phyloP scores from a whole-genome alignment of 2,888 invertebrate species.

The Phengaris alcon region DNA sequence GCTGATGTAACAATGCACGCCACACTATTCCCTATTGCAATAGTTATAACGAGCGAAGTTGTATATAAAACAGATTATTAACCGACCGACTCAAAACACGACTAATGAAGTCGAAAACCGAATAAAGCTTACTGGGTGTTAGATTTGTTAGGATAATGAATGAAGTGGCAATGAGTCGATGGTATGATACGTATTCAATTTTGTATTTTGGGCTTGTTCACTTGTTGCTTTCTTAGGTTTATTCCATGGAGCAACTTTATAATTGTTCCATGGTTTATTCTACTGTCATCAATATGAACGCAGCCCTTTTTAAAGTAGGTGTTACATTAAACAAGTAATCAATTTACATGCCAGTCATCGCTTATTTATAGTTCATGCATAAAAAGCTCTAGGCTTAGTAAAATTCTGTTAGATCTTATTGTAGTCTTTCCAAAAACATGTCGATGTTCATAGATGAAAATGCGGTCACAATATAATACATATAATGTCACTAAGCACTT shows the following conservation, averaged over 20 bases:
- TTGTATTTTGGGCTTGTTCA: background rate
- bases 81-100: conserved; percentile 38
- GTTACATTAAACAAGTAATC: too few relatives aligned
- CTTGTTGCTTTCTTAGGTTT: background rate
- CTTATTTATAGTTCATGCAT: too few relatives aligned
- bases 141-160: conserved; percentile 37
- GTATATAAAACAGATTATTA: conserved; percentile 33
- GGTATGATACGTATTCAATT: background rate
- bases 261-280: background rate
- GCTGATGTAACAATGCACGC: conserved; percentile 23
- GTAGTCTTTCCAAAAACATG: too few relatives aligned
- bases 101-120: conserved; percentile 39
- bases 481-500: conserved; percentile 1
- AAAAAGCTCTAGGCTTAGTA: too few relatives aligned
- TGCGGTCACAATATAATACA: background rate
- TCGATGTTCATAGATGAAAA: too few relatives aligned
- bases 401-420: too few relatives aligned
- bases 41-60: conserved; percentile 34
- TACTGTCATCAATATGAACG: too few relatives aligned
- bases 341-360: too few relatives aligned
- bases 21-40: conserved; percentile 35
- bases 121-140: conserved; percentile 36
- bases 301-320: background rate
- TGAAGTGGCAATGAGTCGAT: conserved; percentile 24
- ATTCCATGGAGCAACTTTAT: background rate